Conservation (phyloP, 2,113 vertebrate species). For the Chaetura pelagica region DNA sequence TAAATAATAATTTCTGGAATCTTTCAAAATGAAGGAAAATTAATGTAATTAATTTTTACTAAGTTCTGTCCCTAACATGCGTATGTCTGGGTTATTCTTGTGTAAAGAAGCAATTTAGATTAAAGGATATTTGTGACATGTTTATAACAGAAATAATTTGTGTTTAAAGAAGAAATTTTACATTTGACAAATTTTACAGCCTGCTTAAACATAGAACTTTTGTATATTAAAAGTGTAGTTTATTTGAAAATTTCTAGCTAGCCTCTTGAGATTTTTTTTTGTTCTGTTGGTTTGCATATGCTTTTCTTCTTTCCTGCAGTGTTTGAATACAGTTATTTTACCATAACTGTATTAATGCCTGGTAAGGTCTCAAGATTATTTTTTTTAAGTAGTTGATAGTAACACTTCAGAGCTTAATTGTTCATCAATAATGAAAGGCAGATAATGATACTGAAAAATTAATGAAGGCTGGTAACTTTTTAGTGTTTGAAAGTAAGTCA, state of each 20-base stretch:
- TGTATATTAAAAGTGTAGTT: not conserved
- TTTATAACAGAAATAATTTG: not conserved
- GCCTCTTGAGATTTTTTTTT: not conserved
- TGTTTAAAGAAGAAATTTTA: not conserved
- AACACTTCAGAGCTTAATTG: not conserved
- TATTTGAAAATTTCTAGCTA: not conserved
- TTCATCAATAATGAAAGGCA: not conserved
- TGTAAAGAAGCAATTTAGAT: not conserved
- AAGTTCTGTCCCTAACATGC: not conserved
- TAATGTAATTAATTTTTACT: not conserved
- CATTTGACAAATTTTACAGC: not conserved
- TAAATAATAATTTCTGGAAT: slow-evolving; percentile 53
- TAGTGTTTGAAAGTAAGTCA: not conserved
- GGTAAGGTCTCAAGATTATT: not conserved
- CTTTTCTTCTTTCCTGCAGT: not conserved
- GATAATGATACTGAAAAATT: not conserved
- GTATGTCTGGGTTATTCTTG: not conserved
- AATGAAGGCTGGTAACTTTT: not conserved
- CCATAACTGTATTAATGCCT: not conserved
- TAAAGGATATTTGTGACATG: not conserved
- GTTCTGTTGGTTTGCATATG: not conserved
- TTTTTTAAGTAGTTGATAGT: not conserved
- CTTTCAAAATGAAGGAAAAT: not conserved
- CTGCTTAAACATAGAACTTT: not conserved
- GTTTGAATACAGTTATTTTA: not conserved